phyloP scores from a whole-genome alignment of 2,113 vertebrate species.

The Bucco capensis region DNA sequence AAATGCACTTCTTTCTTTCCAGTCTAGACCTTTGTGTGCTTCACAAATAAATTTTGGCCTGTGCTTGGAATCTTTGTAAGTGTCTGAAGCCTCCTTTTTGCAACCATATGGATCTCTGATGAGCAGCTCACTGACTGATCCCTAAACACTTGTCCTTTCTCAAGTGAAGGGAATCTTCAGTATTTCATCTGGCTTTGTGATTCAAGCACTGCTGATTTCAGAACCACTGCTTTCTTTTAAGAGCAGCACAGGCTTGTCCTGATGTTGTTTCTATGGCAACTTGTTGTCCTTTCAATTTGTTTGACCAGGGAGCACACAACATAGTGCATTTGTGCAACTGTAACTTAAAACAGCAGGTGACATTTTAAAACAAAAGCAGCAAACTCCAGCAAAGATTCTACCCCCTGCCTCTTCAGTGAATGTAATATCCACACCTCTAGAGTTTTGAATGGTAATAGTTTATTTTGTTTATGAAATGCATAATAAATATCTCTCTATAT shows the following conservation, averaged over 20 bases:
- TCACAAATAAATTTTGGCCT: conserved; percentile 5
- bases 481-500: too few species aligned
- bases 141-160: neutral
- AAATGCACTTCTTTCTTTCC: neutral
- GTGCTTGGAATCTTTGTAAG: neutral
- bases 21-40: neutral
- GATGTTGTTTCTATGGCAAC: conserved; percentile 43
- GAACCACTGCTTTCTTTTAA: neutral
- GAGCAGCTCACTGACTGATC: neutral
- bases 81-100: neutral
- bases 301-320: neutral
- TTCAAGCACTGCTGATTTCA: conserved; percentile 9
- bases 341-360: conserved; percentile 7
- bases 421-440: neutral
- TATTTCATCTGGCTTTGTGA: neutral
- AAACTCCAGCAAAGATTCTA: neutral
- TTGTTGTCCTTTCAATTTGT: neutral
- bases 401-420: neutral
- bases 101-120: neutral
- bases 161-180: neutral
- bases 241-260: neutral
- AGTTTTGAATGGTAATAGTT: neutral
- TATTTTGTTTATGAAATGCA: neutral
- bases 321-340: neutral
- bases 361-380: neutral